Conservation (phyloP, 2,113 vertebrate genomes). For the Gopherus evgoodei region DNA sequence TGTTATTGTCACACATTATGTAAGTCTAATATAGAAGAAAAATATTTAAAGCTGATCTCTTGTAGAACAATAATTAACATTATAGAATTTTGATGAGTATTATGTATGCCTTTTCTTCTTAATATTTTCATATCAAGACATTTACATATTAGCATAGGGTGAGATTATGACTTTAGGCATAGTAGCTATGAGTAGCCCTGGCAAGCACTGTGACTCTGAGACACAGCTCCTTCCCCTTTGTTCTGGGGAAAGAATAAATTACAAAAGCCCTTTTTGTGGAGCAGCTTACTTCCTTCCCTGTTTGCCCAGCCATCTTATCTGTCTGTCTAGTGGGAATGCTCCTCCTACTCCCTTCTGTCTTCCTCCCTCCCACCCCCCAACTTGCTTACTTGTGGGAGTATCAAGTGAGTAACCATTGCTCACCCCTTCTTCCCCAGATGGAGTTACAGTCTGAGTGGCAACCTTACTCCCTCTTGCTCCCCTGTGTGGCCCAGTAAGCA, state of each 20-base stretch:
- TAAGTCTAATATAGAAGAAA: conserved; percentile 59
- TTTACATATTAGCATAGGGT: accelerated
- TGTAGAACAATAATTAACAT: conserved; percentile 49
- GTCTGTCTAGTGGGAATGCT: neutral
- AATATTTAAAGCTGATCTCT: conserved; percentile 14
- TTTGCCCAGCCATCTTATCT: accelerated
- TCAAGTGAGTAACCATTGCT: neutral
- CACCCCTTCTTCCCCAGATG: neutral
- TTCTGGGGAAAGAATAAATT: neutral
- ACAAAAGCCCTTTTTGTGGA: neutral
- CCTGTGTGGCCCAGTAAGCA: neutral
- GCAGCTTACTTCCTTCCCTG: neutral
- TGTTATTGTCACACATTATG: conserved; percentile 59
- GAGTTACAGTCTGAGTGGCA: neutral
- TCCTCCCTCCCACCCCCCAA: neutral
- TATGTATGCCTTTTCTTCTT: neutral
- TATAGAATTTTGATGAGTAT: conserved; percentile 66
- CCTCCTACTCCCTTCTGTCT: accelerated
- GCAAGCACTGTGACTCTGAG: neutral
- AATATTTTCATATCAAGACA: neutral
- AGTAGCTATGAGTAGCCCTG: neutral
- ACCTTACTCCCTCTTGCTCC: neutral
- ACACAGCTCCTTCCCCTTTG: neutral
- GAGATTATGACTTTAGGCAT: neutral
- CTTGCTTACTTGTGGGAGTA: neutral